These are phyloP conservation scores for Coluber constrictor DNA, from an alignment of 2,797 vertebrate species.

Conservation along the genomic window DNA sequence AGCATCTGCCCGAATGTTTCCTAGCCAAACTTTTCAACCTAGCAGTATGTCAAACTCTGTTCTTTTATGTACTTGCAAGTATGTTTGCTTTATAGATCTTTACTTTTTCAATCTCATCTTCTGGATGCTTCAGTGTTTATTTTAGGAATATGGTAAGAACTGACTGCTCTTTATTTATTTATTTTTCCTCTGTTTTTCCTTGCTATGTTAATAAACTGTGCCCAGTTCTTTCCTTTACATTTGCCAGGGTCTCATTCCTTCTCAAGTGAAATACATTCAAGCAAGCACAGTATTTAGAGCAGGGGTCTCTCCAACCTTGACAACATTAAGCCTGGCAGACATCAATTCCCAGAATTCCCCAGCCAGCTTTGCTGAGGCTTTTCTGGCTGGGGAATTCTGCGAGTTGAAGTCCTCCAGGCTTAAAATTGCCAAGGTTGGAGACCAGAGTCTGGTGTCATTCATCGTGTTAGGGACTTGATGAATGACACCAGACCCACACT, in stretches of 20 bases:
- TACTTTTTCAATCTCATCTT: background rate
- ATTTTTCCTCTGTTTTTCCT: background rate
- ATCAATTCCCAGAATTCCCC: too few relatives aligned
- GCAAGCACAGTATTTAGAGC: background rate
- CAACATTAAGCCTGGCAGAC: too few relatives aligned
- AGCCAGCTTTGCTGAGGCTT: too few relatives aligned
- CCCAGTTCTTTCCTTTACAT: background rate
- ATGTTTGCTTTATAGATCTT: background rate
- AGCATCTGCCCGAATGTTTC: slow-evolving; percentile 14
- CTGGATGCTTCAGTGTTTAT: background rate
- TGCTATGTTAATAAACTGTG: accelerated
- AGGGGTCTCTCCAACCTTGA: too few relatives aligned
- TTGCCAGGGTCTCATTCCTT: background rate
- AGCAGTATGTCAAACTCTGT: background rate
- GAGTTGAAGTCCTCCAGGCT: too few relatives aligned
- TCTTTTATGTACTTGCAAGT: background rate
- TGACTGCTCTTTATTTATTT: background rate
- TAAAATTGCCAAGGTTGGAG: too few relatives aligned
- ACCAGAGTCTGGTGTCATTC: too few relatives aligned
- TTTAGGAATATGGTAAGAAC: background rate
- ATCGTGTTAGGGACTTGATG: too few relatives aligned
- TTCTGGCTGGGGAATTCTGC: too few relatives aligned
- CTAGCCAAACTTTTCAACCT: background rate
- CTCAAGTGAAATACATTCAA: background rate
- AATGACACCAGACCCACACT: too few relatives aligned